These are phyloP conservation scores for Podotricha telesiphe DNA, from an alignment of 2,888 invertebrate species.

Conservation along the genomic window DNA sequence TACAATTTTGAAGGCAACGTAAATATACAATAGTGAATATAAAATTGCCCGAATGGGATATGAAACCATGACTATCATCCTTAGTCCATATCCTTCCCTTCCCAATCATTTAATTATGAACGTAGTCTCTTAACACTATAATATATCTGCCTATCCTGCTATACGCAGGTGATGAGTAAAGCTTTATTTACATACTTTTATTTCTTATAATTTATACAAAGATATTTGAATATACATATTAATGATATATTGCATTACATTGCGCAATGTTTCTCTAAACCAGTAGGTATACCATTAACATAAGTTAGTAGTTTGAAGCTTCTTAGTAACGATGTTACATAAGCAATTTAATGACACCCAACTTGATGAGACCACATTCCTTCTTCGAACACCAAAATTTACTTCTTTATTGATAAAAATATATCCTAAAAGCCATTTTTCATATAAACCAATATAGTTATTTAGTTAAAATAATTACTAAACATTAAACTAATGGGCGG, in stretches of 20 bases:
- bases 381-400: background rate
- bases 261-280: conserved; percentile 9
- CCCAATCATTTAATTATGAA: too few relatives aligned
- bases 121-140: background rate
- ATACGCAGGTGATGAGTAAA: too few relatives aligned
- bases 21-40: too few relatives aligned
- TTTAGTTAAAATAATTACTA: too few relatives aligned
- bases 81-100: too few relatives aligned
- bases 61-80: too few relatives aligned
- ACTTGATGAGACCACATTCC: conserved; percentile 16
- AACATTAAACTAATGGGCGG: too few relatives aligned
- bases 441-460: too few relatives aligned
- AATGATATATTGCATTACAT: conserved; percentile 4
- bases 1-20: too few relatives aligned
- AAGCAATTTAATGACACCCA: conserved; percentile 5
- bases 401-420: background rate
- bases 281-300: conserved; percentile 8
- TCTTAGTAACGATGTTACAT: conserved; percentile 12
- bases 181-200: background rate
- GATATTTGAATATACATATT: background rate
- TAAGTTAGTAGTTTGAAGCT: conserved; percentile 9
- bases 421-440: background rate
- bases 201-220: background rate
- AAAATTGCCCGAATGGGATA: too few relatives aligned
- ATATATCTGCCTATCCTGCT: background rate